Conservation (phyloP, 1,140 invertebrate species). For the Drosophila gunungcola region DNA sequence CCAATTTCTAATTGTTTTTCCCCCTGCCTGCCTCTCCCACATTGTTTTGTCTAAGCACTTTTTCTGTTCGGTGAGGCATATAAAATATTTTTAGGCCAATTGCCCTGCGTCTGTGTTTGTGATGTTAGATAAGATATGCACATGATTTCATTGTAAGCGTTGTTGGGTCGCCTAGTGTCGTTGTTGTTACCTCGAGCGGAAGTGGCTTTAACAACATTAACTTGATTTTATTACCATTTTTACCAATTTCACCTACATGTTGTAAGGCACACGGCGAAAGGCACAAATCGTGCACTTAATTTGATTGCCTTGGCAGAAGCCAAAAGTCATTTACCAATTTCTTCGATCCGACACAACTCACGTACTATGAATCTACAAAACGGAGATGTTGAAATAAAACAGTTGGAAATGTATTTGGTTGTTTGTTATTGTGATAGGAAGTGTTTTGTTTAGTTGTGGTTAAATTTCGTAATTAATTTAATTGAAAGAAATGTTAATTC, state of each 20-base stretch:
- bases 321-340: slow-evolving; percentile 17
- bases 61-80: slow-evolving; percentile 46
- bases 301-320: slow-evolving; percentile 21
- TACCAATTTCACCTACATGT: slow-evolving; percentile 24
- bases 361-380: slow-evolving; percentile 7
- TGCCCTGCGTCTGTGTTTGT: slow-evolving; percentile 26
- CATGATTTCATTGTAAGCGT: slow-evolving; percentile 74
- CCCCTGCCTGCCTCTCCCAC: background rate
- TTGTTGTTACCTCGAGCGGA: slow-evolving; percentile 51
- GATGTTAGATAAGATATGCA: slow-evolving; percentile 70
- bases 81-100: slow-evolving; percentile 73
- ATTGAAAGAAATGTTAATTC: too few relatives aligned
- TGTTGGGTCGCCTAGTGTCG: slow-evolving; percentile 14
- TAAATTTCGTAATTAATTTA: too few relatives aligned
- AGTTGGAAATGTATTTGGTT: background rate
- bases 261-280: slow-evolving; percentile 11
- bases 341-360: slow-evolving; percentile 17
- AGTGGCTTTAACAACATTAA: slow-evolving; percentile 65
- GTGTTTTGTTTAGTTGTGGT: background rate
- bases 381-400: background rate
- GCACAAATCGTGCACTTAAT: slow-evolving; percentile 31
- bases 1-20: slow-evolving; percentile 71
- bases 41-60: slow-evolving; percentile 15
- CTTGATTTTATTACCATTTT: slow-evolving; percentile 34
- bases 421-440: background rate